Conservation (phyloP, 2,888 invertebrate species). For the Drosophila lacicola region DNA sequence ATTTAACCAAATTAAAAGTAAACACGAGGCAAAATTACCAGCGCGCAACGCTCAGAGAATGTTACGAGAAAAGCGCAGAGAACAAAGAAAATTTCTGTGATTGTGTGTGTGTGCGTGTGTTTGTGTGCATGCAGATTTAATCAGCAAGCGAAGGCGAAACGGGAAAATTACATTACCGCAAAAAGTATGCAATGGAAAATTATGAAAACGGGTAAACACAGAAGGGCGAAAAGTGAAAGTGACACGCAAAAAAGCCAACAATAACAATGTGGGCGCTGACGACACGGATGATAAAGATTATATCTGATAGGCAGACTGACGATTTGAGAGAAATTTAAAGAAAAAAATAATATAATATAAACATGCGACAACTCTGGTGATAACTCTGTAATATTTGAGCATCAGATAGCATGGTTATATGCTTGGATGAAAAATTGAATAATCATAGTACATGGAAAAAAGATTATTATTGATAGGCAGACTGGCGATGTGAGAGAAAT, state of each 20-base stretch:
- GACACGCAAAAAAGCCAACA: conserved; percentile 48
- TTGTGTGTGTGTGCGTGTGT: conserved; percentile 2
- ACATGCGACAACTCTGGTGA: too few species aligned
- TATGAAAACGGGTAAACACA: conserved; percentile 44
- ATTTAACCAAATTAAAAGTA: conserved; percentile 81
- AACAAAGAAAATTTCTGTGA: conserved; percentile 24
- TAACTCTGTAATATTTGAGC: too few species aligned
- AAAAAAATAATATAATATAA: not conserved
- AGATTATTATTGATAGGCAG: too few species aligned
- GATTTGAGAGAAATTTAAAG: conserved; percentile 1
- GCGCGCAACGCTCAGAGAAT: conserved; percentile 32
- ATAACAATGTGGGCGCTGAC: not conserved
- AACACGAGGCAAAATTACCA: conserved; percentile 66
- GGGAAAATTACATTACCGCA: conserved; percentile 54
- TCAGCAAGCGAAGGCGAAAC: conserved; percentile 46
- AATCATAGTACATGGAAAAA: too few species aligned
- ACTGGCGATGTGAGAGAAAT: not conserved
- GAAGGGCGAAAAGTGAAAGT: conserved; percentile 58
- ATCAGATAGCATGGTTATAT: too few species aligned
- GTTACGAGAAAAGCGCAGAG: conserved; percentile 21
- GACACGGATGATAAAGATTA: conserved; percentile 4
- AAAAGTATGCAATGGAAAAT: conserved; percentile 73
- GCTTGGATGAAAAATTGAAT: too few species aligned
- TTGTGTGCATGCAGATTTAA: conserved; percentile 55
- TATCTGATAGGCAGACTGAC: conserved; percentile 20